Conservation (phyloP, 2,888 invertebrate genomes). For the Himalopsyche japonica region DNA sequence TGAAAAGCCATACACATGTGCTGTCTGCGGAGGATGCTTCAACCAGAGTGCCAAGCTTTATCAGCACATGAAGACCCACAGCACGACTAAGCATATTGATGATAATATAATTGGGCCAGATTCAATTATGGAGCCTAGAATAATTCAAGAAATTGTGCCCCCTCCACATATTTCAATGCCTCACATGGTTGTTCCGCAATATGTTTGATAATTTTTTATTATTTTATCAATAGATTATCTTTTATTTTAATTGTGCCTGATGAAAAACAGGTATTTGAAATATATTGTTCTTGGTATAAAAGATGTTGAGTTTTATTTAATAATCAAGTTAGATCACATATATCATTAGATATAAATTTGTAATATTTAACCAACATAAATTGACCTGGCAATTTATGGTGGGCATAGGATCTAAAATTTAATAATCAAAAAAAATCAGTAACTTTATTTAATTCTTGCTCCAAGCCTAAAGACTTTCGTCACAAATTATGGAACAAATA, state of each 20-base stretch:
- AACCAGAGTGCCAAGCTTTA: constrained; percentile 24
- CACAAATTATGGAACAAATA: too few relatives aligned
- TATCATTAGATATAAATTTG: too few relatives aligned
- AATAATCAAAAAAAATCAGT: too few relatives aligned
- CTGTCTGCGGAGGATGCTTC: constrained; percentile 22
- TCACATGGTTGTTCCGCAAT: constrained; percentile 8
- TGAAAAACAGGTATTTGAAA: too few relatives aligned
- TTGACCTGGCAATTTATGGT: too few relatives aligned
- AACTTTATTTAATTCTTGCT: too few relatives aligned
- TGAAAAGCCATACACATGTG: constrained; percentile 30
- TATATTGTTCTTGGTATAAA: too few relatives aligned
- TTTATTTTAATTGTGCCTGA: neutral
- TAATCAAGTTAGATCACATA: neutral
- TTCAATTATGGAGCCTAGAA: neutral
- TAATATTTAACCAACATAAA: too few relatives aligned
- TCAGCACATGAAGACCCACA: constrained; percentile 29
- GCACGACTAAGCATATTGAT: neutral
- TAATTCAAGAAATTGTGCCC: constrained; percentile 11
- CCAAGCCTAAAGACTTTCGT: too few relatives aligned
- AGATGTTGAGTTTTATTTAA: neutral
- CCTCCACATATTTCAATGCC: constrained; percentile 25
- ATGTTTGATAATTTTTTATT: neutral
- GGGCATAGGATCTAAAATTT: too few relatives aligned
- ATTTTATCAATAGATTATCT: neutral
- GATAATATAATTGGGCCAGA: neutral